Evolutionary conservation across 1,140 invertebrate genomes (phyloP).

Genomic region (Magallana ariakensis): DNA sequence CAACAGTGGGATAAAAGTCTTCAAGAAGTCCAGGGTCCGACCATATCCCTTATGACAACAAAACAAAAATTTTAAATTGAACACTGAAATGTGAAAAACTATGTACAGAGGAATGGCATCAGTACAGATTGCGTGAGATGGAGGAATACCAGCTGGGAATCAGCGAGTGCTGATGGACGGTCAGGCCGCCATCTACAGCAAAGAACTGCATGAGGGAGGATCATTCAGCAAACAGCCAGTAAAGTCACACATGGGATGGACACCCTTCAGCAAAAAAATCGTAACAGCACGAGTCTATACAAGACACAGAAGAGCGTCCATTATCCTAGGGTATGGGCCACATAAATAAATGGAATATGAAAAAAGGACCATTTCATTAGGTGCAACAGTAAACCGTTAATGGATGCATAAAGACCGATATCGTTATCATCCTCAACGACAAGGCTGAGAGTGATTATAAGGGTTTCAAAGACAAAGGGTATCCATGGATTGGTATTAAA

Average conservation of each 20-base stretch:
- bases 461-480: not conserved
- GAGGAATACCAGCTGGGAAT: not conserved
- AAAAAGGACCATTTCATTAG: not conserved
- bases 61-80: not conserved
- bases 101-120: not conserved
- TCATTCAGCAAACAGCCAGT: not conserved
- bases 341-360: not conserved
- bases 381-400: not conserved
- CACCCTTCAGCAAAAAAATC: not conserved
- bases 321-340: not conserved
- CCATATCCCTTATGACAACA: not conserved
- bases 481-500: not conserved
- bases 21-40: not conserved
- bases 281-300: not conserved
- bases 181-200: slow-evolving; percentile 4
- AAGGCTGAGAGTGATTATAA: not conserved
- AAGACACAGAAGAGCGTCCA: no score
- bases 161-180: slow-evolving; percentile 1
- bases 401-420: not conserved
- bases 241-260: slow-evolving; percentile 27
- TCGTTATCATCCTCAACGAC: not conserved
- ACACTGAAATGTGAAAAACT: not conserved
- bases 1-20: not conserved
- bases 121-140: not conserved
- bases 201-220: not conserved